Evolutionary conservation across 1,140 invertebrate species (phyloP).

Genomic region (Brachionus asplanchnoidis): DNA sequence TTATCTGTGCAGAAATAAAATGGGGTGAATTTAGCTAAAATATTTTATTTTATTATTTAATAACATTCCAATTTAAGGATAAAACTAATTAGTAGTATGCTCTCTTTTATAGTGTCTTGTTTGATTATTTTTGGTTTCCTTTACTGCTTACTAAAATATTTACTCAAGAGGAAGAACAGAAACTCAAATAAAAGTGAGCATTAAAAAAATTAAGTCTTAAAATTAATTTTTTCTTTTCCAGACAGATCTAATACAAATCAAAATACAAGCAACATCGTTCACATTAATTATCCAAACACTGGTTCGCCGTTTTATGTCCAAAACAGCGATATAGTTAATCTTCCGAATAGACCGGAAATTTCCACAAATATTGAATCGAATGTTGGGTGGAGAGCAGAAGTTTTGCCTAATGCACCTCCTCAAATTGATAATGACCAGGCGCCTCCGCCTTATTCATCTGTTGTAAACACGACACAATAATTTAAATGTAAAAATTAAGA

Average conservation of each 20-base stretch:
- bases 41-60: background rate
- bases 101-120: background rate
- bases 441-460: conserved; percentile 9
- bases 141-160: background rate
- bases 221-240: background rate
- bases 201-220: background rate
- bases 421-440: background rate
- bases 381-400: background rate
- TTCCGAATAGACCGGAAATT: background rate
- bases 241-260: background rate
- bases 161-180: background rate
- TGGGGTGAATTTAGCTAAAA: background rate
- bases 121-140: background rate
- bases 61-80: background rate
- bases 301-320: conserved; percentile 2
- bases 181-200: background rate
- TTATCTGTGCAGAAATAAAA: background rate
- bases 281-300: background rate
- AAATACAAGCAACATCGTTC: background rate
- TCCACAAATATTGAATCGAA: background rate
- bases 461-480: background rate
- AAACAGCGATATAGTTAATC: background rate
- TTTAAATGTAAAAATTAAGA: background rate
- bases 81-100: background rate
- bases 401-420: background rate